Evolutionary conservation across 2,113 vertebrate species (phyloP), one percentile per base, ranked within the genome.

Genomic region (Marmota flaviventris): DNA sequence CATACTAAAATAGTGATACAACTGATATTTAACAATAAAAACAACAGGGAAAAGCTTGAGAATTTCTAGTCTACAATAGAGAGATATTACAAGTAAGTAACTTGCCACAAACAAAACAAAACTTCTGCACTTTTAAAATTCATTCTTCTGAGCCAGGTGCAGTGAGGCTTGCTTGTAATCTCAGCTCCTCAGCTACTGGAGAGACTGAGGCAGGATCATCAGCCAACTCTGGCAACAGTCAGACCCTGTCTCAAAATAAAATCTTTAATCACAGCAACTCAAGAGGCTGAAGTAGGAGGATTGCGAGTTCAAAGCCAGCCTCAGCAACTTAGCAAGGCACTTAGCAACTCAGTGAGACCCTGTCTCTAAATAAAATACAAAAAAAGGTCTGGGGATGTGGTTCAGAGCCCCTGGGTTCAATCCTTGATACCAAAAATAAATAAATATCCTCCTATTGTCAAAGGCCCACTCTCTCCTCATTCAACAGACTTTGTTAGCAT

Each of bases 1-100:
- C n/a, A 89, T 53, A 93, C 4, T 79, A 81, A 76, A 93, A 89
- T 3, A 89, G 25, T 29, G 29, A 85, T 77, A 45, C 3, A 89
- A 92, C 39, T 77, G 25, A 14, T 87, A 90, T 79, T 89, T 85
- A 85, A 92, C 17, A 89, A 53, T 48, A 77, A 94, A 73, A 85
- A 63, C 24, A 45, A 45, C 3, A 65, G n/a, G 34, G 37, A 86
- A 92, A 88, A 37, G 34, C n/a, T 73, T 77, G 29, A 94, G 25
- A 75, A 75, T 32, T 69, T 78, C 39, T 87, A 48, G 48, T 22
- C 63, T 88, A 79, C 77, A 88, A 58, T 5, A 14, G 32, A 69
- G 0, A 86, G 10, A 76, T 24, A 88, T 53, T 84, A 84, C 14
- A 90, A 90, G 87, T 25, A 81, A 11, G 2, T 39, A 7, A 89